Conservation (phyloP, 2,888 invertebrate genomes). For the Baccha elongata region DNA sequence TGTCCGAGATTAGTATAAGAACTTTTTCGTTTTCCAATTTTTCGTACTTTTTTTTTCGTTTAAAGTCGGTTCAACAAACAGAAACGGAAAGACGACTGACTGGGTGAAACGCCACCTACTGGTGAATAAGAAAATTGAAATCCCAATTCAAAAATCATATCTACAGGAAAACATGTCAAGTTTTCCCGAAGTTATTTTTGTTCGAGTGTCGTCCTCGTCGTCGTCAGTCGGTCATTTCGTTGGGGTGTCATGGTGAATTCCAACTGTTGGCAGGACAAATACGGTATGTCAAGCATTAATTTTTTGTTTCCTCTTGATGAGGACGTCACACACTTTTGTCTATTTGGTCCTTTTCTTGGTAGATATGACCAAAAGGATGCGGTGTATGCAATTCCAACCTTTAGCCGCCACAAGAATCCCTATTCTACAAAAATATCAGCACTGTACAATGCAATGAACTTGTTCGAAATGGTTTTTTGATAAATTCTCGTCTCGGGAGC, state of each 20-base stretch:
- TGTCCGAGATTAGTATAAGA: conserved; percentile 41
- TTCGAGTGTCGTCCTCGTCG: conserved; percentile 20
- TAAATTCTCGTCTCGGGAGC: neutral
- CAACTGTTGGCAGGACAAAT: neutral
- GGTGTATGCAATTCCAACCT: neutral
- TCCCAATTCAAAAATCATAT: conserved; percentile 69
- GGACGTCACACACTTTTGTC: conserved; percentile 13
- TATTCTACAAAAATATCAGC: conserved; percentile 43
- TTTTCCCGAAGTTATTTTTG: conserved; percentile 56
- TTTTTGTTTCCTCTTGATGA: neutral
- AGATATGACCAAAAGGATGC: neutral
- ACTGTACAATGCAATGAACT: conserved; percentile 58
- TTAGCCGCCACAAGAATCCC: conserved; percentile 18
- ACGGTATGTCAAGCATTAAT: conserved; percentile 1
- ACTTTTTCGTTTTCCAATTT: conserved; percentile 38
- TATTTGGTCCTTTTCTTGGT: conserved; percentile 13
- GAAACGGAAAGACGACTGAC: neutral
- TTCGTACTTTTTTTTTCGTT: neutral
- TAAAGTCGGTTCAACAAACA: conserved; percentile 6
- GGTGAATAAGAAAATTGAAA: conserved; percentile 53
- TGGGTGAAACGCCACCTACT: conserved; percentile 9
- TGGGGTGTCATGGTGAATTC: conserved; percentile 21
- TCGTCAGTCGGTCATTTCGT: conserved; percentile 8
- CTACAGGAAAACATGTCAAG: conserved; percentile 64
- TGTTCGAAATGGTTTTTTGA: conserved; percentile 44